A percentile compares a stretch with the other conserved stretches of the same genome.
These are phyloP conservation scores for Pycnonotus jocosus DNA, from an alignment of 2,113 vertebrate species.

Conservation along the genomic window DNA sequence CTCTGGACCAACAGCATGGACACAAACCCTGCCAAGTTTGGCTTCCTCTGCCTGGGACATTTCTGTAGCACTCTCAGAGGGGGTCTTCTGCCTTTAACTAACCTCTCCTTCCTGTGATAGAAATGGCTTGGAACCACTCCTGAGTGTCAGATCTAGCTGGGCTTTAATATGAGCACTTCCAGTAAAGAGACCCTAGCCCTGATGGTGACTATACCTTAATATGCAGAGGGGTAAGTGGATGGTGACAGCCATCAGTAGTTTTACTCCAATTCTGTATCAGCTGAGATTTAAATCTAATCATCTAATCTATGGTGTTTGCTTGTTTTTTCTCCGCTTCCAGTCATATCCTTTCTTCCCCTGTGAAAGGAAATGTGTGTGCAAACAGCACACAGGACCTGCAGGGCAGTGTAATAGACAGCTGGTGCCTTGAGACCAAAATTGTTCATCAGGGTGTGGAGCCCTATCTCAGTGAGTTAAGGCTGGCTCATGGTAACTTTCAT, in stretches of 20 bases:
- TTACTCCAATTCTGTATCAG: background rate
- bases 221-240: background rate
- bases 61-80: conserved; percentile 8
- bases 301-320: too few relatives aligned
- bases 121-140: background rate
- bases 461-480: background rate
- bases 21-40: conserved; percentile 12
- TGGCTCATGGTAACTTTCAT: background rate
- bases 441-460: background rate
- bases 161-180: background rate
- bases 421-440: background rate
- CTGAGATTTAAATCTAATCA: background rate
- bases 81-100: conserved; percentile 15
- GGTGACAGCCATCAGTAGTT: background rate
- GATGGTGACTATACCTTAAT: background rate
- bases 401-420: background rate
- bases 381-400: background rate
- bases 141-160: background rate
- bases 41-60: background rate
- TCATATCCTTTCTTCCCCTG: background rate
- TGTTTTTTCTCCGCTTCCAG: background rate
- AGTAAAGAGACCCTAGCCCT: background rate
- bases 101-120: background rate
- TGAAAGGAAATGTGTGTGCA: background rate
- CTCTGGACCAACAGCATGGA: background rate